A percentile compares a stretch with the other conserved stretches of the same genome.
These are phyloP conservation scores for Brachirus orientalis DNA, from an alignment of 2,113 vertebrate species.

Conservation along the genomic window DNA sequence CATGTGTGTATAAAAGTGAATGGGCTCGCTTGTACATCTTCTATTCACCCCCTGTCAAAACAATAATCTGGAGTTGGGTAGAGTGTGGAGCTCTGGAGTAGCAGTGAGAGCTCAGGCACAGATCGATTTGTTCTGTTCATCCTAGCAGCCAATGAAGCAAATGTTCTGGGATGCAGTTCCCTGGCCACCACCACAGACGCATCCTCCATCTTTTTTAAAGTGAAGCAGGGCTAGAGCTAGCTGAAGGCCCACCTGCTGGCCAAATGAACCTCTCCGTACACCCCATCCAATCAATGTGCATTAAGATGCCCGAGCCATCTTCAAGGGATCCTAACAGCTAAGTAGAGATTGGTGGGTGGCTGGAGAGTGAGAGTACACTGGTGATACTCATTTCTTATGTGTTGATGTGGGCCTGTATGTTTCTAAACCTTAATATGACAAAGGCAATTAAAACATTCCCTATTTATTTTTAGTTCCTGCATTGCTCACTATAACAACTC, in stretches of 20 bases:
- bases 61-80: conserved; percentile 63
- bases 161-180: conserved; percentile 46
- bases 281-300: conserved; percentile 65
- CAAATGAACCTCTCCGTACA: conserved; percentile 43
- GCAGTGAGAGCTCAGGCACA: conserved; percentile 64
- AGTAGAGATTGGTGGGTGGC: conserved; percentile 51
- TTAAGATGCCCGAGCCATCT: conserved; percentile 67
- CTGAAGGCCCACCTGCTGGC: conserved; percentile 55
- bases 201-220: conserved; percentile 49
- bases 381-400: conserved; percentile 52
- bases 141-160: conserved; percentile 57
- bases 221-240: conserved; percentile 35
- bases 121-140: conserved; percentile 70
- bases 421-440: conserved; percentile 48
- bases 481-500: conserved; percentile 10
- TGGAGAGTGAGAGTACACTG: conserved; percentile 37
- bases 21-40: conserved; percentile 29
- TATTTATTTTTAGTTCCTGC: conserved; percentile 20
- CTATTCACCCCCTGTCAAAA: conserved; percentile 75
- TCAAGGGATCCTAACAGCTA: conserved; percentile 61
- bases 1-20: conserved; percentile 20
- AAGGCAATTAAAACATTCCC: conserved; percentile 62
- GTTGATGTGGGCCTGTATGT: conserved; percentile 29
- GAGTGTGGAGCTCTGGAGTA: conserved; percentile 45
- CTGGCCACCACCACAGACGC: conserved; percentile 35